Percentiles rank a stretch among this genome's conserved stretches.
Evolutionary conservation across 1,140 invertebrate species (phyloP).

Genomic region (Pseudachorutes palmiensis): DNA sequence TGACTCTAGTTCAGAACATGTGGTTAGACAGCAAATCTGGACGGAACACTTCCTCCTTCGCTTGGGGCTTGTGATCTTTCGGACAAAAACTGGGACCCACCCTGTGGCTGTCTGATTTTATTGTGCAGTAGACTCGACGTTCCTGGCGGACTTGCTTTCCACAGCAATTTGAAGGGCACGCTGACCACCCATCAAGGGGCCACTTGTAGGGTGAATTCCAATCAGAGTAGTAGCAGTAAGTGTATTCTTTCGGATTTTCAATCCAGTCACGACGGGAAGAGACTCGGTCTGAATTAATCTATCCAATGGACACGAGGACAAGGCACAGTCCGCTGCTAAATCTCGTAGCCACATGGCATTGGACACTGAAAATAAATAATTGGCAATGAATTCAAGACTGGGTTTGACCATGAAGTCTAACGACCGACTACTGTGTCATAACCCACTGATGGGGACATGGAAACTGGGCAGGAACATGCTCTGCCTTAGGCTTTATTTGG

Average conservation of each 20-base stretch:
- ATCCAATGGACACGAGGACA: constrained; percentile 56
- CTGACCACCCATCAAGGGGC: constrained; percentile 18
- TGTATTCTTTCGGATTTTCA: constrained; percentile 46
- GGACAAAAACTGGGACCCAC: constrained; percentile 52
- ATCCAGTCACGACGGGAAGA: constrained; percentile 41
- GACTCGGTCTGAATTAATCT: constrained; percentile 49
- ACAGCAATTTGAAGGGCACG: constrained; percentile 48
- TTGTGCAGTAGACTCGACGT: constrained; percentile 56
- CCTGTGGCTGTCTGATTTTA: constrained; percentile 46
- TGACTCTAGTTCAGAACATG: constrained; percentile 20
- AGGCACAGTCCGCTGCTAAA: constrained; percentile 56
- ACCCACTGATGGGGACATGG: constrained; percentile 60
- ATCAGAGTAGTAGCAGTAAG: constrained; percentile 52
- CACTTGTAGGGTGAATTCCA: constrained; percentile 42
- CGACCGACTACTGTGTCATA: constrained; percentile 59
- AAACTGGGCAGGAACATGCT: constrained; percentile 51
- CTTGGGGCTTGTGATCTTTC: constrained; percentile 49
- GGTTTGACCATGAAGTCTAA: constrained; percentile 41
- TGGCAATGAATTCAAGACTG: neutral
- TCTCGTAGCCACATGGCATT: constrained; percentile 68
- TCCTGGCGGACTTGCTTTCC: constrained; percentile 57
- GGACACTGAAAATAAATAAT: constrained; percentile 56
- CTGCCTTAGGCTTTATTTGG: constrained; percentile 43
- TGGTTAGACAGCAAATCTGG: constrained; percentile 42
- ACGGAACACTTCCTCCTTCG: constrained; percentile 59